Evolutionary conservation across 2,797 vertebrate species (phyloP), one percentile per base, ranked within the genome.

Genomic region (Pempheris klunzingeri): DNA sequence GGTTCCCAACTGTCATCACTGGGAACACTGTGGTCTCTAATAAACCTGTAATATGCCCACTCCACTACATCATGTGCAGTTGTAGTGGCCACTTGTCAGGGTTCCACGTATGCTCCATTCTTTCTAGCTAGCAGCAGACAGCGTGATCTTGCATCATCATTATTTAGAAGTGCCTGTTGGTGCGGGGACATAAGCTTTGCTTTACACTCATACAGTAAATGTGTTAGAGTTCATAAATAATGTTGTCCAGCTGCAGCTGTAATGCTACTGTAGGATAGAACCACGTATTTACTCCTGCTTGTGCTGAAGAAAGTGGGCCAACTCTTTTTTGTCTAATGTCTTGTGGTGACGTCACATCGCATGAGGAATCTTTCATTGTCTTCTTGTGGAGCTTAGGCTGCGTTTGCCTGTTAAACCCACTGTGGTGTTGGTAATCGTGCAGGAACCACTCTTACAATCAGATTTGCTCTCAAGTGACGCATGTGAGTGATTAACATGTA

Each of bases 291-390:
- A 74, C 58, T 57, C 14, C 53, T 71, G 62, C 65, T 47, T 13
- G 14, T 32, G 57, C 61, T 61, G 57, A 50, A 74, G 44, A 65
- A 88, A 82, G 54, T 78, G 69, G 71, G 79, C 71, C 79, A 82
- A n/a, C 34, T 55, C 61, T 26, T 47, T 36, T 68, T 67, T 62
- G 46, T 69, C 14, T 52, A 11, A 55, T 39, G 67, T 22, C 4
- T 53, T 54, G 26, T 12, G 15, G 34, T 66, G 54, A 66, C 17
- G 1, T 74, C 53, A 46, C 44, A 15, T 43, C 12, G n/a, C 30
- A 4, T 11, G 26, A 52, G 6, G 12, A 32, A 18, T 82, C n/a
- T 44, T 36, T 54, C 26, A 47, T 43, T 44, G 65, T 61, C 36
- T 53, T 76, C 26, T 7, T 39, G 15, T 10, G 41, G n/a, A 53